Evolutionary conservation across 2,113 vertebrate species (phyloP), one percentile per base, ranked within the genome.

Genomic region (Xyrauchen texanus): DNA sequence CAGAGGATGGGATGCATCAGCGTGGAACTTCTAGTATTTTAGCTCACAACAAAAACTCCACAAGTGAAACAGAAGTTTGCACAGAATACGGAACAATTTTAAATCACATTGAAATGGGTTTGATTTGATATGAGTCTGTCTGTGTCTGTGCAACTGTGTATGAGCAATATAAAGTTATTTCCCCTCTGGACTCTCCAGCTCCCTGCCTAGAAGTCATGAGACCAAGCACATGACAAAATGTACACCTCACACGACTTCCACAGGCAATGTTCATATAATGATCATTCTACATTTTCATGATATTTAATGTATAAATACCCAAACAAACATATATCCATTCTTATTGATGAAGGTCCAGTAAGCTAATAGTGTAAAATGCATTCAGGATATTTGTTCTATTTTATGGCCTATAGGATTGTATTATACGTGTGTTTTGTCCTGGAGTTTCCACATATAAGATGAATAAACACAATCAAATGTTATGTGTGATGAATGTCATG

Each of bases 191-290:
- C 53, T 77, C 76, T 79, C 75, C 75, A 80, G 12, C 66, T 83
- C 69, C 70, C 70, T 52, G 51, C 52, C 61, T 73, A 10, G 71
- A 42, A 85, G 63, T 83, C 84, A 85, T 81, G 58, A 77, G 81
- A 81, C 51, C 9, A 34, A 76, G 71, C 81, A 85, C 81, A 83
- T 85, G 84, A 85, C 76, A 55, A 34, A 34, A 66, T 57, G 53
- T 67, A 60, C 52, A 76, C 21, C 58, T 68, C 34, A 75, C 65
- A 63, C 12, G 9, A 51, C 42, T 15, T 44, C 2, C 42, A 75
- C 15, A 5, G 67, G 16, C 16, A 34, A 34, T 34, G 21, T 34
- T 34, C 21, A 34, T 34, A 34, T 34, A 34, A 34, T 34, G 21
- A 1, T 34, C 21, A 1, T 3, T 34, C 21, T 34, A 34, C 21